A percentile compares a stretch with the other conserved stretches of the same genome.
Evolutionary conservation across 2,113 vertebrate species (phyloP).

Genomic region (Monopterus albus): DNA sequence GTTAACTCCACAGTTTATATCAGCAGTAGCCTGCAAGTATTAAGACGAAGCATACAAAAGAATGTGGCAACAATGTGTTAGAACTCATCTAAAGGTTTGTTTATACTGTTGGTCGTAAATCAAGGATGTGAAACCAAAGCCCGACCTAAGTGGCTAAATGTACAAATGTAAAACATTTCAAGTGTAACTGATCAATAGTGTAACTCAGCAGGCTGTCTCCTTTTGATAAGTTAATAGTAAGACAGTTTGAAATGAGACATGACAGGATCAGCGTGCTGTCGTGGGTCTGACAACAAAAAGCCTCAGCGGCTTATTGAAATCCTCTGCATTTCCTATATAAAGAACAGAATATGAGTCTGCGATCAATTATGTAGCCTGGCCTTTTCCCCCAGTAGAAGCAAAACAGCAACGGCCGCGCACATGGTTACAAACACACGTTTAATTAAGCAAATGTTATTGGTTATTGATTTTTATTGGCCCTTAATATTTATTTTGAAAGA

Average conservation of each 20-base stretch:
- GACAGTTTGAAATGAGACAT: slow-evolving; percentile 8
- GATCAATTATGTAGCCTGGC: not conserved
- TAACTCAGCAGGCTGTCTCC: not conserved
- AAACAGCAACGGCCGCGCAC: not conserved
- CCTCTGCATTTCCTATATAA: not conserved
- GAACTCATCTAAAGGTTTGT: not conserved
- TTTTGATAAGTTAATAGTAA: not conserved
- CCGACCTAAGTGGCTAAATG: not conserved
- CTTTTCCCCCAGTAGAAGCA: not conserved
- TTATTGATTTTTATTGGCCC: not conserved
- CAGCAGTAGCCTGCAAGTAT: not conserved
- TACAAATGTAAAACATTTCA: not conserved
- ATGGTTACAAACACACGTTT: not conserved
- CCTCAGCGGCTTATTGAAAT: too few species aligned
- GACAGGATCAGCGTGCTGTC: slow-evolving; percentile 23
- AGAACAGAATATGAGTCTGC: not conserved
- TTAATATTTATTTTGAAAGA: too few species aligned
- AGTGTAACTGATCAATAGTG: slow-evolving; percentile 5
- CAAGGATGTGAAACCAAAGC: not conserved
- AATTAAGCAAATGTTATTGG: not conserved
- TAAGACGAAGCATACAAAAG: not conserved
- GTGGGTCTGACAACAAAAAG: slow-evolving; percentile 18
- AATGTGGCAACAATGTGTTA: not conserved
- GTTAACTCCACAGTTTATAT: not conserved
- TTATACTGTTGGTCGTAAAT: not conserved